phyloP scores from a whole-genome alignment of 2,113 vertebrate species.

The Proteles cristata region DNA sequence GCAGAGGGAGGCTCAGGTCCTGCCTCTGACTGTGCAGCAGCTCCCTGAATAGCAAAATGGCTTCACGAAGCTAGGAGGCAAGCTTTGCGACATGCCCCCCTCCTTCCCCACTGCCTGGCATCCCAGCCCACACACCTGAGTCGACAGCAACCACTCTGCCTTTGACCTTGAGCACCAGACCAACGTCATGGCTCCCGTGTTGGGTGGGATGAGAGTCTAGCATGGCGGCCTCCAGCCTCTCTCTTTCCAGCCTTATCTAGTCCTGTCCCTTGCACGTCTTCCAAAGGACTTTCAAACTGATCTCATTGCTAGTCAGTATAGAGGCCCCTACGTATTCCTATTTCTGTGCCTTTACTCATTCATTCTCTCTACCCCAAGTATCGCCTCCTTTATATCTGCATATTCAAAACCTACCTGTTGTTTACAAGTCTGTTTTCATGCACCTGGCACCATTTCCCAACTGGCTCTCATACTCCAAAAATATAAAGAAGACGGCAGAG shows the following conservation, averaged over 20 bases:
- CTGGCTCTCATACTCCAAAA: not conserved
- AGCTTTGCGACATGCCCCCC: not conserved
- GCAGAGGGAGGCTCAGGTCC: fast-evolving
- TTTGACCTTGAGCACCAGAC: not conserved
- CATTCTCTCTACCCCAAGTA: not conserved
- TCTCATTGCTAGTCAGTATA: not conserved
- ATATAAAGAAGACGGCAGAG: not conserved
- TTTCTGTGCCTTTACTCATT: not conserved
- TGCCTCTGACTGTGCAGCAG: not conserved
- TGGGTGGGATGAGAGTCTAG: not conserved
- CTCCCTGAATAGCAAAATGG: not conserved
- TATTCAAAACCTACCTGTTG: not conserved
- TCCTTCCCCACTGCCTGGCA: not conserved
- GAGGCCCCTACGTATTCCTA: not conserved
- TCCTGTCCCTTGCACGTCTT: not conserved
- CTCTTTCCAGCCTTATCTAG: not conserved
- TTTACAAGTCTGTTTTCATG: not conserved
- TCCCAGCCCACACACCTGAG: not conserved
- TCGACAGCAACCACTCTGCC: not conserved
- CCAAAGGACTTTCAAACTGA: not conserved
- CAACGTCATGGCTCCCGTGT: not conserved
- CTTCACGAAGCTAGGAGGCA: fast-evolving
- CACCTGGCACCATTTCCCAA: not conserved
- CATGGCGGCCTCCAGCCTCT: not conserved
- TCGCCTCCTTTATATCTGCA: not conserved